phyloP scores from a whole-genome alignment of 2,113 vertebrate genomes.

The Urocynchramus pylzowi region DNA sequence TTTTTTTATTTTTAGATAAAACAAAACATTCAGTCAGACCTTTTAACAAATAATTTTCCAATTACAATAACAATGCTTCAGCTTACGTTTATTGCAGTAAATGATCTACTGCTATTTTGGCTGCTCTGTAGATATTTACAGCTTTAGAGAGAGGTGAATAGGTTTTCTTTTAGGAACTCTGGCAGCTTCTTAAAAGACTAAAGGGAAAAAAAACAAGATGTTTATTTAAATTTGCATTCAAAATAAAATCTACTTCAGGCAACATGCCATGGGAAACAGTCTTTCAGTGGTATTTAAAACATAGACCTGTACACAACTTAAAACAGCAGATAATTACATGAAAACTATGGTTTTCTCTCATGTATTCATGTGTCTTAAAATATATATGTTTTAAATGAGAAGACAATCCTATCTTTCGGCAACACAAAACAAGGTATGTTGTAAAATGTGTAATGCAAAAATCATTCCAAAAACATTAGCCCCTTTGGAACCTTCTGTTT shows the following conservation, averaged over 20 bases:
- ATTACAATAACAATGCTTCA: background rate
- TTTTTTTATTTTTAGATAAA: background rate
- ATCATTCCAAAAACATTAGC: background rate
- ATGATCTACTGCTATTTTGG: background rate
- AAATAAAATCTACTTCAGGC: background rate
- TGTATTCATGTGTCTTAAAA: background rate
- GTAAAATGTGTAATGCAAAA: background rate
- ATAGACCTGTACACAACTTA: background rate
- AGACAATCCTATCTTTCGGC: conserved; percentile 17
- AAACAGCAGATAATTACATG: background rate
- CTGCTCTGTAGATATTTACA: background rate
- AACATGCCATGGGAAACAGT: background rate
- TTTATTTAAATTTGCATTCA: background rate
- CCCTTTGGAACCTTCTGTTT: conserved; percentile 19
- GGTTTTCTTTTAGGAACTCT: background rate
- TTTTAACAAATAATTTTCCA: background rate
- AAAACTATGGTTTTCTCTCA: background rate
- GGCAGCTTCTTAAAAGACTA: background rate
- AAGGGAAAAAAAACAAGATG: background rate
- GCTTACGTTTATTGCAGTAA: background rate
- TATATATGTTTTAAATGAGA: background rate
- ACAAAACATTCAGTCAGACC: background rate
- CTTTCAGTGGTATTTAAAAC: background rate
- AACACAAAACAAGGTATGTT: background rate
- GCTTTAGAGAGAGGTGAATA: background rate